phyloP scores from a whole-genome alignment of 2,797 vertebrate genomes.

The Scyliorhinus canicula region DNA sequence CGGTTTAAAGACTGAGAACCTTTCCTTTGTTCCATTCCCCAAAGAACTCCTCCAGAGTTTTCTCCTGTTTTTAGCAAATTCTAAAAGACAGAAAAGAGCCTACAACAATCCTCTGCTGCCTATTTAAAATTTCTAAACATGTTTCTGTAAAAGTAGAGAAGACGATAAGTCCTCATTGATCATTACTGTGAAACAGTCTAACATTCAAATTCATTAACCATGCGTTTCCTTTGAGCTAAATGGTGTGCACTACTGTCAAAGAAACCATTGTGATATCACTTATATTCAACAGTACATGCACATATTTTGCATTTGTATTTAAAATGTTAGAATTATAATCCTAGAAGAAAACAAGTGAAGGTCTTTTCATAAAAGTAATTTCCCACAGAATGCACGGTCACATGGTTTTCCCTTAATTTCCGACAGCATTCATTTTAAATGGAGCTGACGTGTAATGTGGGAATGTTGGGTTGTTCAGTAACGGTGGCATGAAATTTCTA shows the following conservation, averaged over 20 bases:
- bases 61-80: background rate
- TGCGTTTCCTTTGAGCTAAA: background rate
- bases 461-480: background rate
- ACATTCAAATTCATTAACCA: background rate
- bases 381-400: background rate
- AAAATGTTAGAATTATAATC: background rate
- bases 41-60: background rate
- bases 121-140: background rate
- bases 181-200: background rate
- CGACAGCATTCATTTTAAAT: background rate
- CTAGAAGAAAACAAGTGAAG: background rate
- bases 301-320: background rate
- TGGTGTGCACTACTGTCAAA: background rate
- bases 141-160: background rate
- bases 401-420: background rate
- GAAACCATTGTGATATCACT: constrained; percentile 9
- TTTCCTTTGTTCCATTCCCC: background rate
- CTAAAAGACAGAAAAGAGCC: background rate
- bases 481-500: background rate
- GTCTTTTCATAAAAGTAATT: background rate
- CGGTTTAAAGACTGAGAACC: background rate
- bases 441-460: background rate
- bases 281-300: background rate
- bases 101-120: background rate
- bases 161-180: background rate